Conservation (phyloP, 2,113 vertebrate genomes). For the Leucopsar rothschildi region DNA sequence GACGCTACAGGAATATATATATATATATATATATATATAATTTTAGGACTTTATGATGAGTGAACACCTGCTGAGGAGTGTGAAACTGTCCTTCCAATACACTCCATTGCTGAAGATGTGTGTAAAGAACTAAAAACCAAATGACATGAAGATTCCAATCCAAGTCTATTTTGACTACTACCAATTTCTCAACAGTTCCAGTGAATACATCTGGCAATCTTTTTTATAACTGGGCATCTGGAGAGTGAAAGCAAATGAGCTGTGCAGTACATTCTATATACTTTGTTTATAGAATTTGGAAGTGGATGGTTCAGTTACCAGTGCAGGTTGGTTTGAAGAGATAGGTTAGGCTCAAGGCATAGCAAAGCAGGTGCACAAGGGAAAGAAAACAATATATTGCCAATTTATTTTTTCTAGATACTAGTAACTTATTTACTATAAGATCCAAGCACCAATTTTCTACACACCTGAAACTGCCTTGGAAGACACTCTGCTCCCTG, state of each 20-base stretch:
- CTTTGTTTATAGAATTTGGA: background rate
- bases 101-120: background rate
- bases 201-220: background rate
- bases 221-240: background rate
- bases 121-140: background rate
- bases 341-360: background rate
- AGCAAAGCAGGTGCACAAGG: slow-evolving; percentile 51
- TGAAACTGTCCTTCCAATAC: background rate
- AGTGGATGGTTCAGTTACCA: background rate
- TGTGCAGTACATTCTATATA: background rate
- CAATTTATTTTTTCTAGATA: background rate
- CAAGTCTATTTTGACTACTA: background rate
- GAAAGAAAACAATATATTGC: slow-evolving; percentile 23
- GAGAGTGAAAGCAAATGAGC: slow-evolving; percentile 38
- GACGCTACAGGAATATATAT: background rate
- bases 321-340: background rate
- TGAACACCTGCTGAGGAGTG: background rate
- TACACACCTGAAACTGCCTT: slow-evolving; percentile 80
- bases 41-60: background rate
- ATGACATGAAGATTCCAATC: background rate
- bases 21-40: background rate
- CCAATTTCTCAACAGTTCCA: background rate
- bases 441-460: slow-evolving; percentile 50
- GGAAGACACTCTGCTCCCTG: slow-evolving; percentile 77
- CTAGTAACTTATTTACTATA: slow-evolving; percentile 27